Evolutionary conservation across 2,888 invertebrate species (phyloP), one percentile per base, ranked within the genome.

Genomic region (Caenorhabditis imperialis): DNA sequence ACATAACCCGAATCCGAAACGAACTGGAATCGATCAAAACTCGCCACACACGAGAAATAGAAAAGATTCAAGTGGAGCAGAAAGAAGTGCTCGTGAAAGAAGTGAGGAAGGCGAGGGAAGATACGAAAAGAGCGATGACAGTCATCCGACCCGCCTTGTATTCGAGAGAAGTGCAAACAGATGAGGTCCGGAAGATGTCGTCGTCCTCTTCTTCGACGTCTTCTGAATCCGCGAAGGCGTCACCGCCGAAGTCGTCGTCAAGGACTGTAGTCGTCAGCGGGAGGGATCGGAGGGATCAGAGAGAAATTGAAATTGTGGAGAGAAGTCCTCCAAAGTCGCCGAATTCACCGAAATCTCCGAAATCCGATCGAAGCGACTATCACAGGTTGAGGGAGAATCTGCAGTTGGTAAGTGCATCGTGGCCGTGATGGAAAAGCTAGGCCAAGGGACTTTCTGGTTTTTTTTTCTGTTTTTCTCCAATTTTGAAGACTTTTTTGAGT

Each of bases 371-470:
- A 53, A 54, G 20, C 18, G 62, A 71, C 22, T 55, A 62, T 50
- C 22, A 57, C 27, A 47, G 63, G 14, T 12, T 72, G 44, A 57
- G 20, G 20, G 60, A 62, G n/a, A 63, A 53, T 25, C 25, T 72
- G 14, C 53, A 54, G 48, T 6, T 53, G 51, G 72, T 72, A 27
- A 30, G 42, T n/a, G n/a, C 5, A 1, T 30, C n/a, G 27, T 16
- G 42, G 18, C n/a, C n/a, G n/a, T n/a, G n/a, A n/a, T n/a, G n/a
- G n/a, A n/a, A n/a, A n/a, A n/a, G n/a, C n/a, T n/a, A n/a, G n/a
- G n/a, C n/a, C n/a, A n/a, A n/a, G n/a, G n/a, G n/a, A n/a, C n/a
- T n/a, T n/a, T n/a, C n/a, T n/a, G n/a, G n/a, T n/a, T n/a, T 30
- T 27, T 60, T 38, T 12, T 22, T 40, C 25, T 18, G n/a, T n/a